These are phyloP conservation scores for Fabriciana adippe DNA, from an alignment of 2,888 invertebrate species.

Conservation along the genomic window DNA sequence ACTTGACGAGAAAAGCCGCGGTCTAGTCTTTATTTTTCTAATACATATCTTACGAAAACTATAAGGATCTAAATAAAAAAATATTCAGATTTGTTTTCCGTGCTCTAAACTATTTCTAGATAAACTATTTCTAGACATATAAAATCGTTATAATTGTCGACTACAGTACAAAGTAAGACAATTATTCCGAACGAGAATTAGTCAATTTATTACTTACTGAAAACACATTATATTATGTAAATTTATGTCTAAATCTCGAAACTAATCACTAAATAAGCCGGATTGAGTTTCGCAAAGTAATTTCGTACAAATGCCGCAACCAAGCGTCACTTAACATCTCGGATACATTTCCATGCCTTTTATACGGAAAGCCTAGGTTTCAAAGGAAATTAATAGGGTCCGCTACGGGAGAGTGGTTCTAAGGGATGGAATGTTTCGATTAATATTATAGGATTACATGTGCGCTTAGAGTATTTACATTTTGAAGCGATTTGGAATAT, in stretches of 20 bases:
- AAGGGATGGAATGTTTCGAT: slow-evolving; percentile 40
- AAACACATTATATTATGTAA: background rate
- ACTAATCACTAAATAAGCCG: slow-evolving; percentile 11
- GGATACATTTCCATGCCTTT: slow-evolving; percentile 34
- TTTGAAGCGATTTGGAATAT: background rate
- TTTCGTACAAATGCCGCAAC: slow-evolving; percentile 28
- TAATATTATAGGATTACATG: slow-evolving; percentile 27
- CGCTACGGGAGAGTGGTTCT: slow-evolving; percentile 36
- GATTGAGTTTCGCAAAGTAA: slow-evolving; percentile 18
- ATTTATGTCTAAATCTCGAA: slow-evolving; percentile 2
- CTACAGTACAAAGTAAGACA: too few relatives aligned
- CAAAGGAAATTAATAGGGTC: slow-evolving; percentile 47
- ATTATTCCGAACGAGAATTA: too few relatives aligned
- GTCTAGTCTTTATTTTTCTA: too few relatives aligned
- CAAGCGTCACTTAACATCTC: slow-evolving; percentile 25
- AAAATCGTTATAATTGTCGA: too few relatives aligned
- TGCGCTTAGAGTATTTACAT: slow-evolving; percentile 17
- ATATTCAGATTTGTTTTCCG: too few relatives aligned
- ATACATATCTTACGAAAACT: too few relatives aligned
- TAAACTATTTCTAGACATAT: too few relatives aligned
- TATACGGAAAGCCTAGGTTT: slow-evolving; percentile 42
- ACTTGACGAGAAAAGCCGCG: too few relatives aligned
- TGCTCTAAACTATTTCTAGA: too few relatives aligned
- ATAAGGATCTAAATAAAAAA: too few relatives aligned
- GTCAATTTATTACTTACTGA: too few relatives aligned